Evolutionary conservation across 2,888 invertebrate genomes (phyloP).

Genomic region (Macaria notata): DNA sequence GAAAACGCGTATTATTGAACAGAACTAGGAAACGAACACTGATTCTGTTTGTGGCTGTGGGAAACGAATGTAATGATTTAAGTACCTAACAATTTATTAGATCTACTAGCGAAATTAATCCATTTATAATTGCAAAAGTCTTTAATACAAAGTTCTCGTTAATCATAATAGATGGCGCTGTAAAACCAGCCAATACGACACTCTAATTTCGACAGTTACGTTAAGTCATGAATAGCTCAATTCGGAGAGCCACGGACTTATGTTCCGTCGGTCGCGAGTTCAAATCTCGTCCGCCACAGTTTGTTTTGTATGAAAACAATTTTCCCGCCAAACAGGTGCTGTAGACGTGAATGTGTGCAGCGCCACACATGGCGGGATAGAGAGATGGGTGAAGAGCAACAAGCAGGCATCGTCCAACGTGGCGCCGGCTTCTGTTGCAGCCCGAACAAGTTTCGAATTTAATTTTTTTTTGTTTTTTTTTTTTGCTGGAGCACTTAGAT

Average conservation of each 20-base stretch:
- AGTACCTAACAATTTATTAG: too few species aligned
- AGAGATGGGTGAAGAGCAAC: constrained; percentile 74
- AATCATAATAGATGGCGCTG: constrained; percentile 53
- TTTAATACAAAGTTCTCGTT: constrained; percentile 18
- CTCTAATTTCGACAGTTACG: constrained; percentile 8
- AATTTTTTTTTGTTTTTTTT: too few species aligned
- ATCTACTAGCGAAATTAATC: too few species aligned
- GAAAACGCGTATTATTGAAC: constrained; percentile 35
- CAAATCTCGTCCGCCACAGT: constrained; percentile 27
- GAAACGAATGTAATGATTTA: too few species aligned
- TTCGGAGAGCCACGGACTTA: constrained; percentile 14
- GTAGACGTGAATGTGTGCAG: constrained; percentile 52
- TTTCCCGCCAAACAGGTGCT: constrained; percentile 49
- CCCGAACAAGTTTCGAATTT: constrained; percentile 51
- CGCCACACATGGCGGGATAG: constrained; percentile 61
- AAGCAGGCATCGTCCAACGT: constrained; percentile 69
- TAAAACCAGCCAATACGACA: constrained; percentile 8
- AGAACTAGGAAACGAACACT: constrained; percentile 33
- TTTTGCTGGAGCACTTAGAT: too few species aligned
- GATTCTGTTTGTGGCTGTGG: constrained; percentile 11
- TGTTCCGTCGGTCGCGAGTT: constrained; percentile 30
- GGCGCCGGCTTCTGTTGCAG: constrained; percentile 75
- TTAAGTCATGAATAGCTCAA: constrained; percentile 31
- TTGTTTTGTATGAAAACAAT: constrained; percentile 1
- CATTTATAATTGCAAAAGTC: too few species aligned